Base-by-base conservation (phyloP, 2,113 vertebrate species). In the Tympanuchus pallidicinctus region DNA sequence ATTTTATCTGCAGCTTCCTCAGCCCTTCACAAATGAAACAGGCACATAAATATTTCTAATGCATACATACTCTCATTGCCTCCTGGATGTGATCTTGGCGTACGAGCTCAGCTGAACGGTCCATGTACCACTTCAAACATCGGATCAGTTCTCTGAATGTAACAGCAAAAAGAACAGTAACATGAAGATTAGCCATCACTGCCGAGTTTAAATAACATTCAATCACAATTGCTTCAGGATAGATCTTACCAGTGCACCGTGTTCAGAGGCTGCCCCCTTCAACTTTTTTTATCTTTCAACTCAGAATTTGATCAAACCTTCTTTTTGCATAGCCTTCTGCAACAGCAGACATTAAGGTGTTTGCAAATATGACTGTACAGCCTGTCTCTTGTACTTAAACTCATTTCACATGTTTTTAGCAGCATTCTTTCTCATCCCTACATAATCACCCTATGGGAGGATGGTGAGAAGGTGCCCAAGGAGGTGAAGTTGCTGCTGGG, bases 51-150 rank as follows among this genome's bases (percentile, higher is more conserved):
- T 9, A 6, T 20, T 66, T 3, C 2, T 3, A 6, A 0, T 4
- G 20, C 66, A 54, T n/a, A 96, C 97, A 94, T 95, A 99, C 99
- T 94, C 98, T 98, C 99, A 99, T 99, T 3, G 99, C 99, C 66
- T 99, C 99, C 97, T 99, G 99, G 85, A 99, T 99, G 98, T 99
- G 99, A 91, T 99, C 99, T 66, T 99, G 99, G 65, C 99, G 97
- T 14, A 99, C 98, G 19, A 99, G 98, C 96, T 99, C 99, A 34
- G 98, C 99, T 16, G 99, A 99, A 50, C 99, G 98, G 92, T 99
- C 99, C 99, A 99, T 99, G 96, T 99, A 99, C 99, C 99, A 99
- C 96, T 98, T 99, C 92, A 99, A 96, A 96, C 99, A 99, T 17
- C 99, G 99, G 91, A 99, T 99, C 96, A 99, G 97, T 95, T 99